Base-by-base conservation (phyloP, 1,140 invertebrate genomes). In the Scaptomyza pallida region DNA sequence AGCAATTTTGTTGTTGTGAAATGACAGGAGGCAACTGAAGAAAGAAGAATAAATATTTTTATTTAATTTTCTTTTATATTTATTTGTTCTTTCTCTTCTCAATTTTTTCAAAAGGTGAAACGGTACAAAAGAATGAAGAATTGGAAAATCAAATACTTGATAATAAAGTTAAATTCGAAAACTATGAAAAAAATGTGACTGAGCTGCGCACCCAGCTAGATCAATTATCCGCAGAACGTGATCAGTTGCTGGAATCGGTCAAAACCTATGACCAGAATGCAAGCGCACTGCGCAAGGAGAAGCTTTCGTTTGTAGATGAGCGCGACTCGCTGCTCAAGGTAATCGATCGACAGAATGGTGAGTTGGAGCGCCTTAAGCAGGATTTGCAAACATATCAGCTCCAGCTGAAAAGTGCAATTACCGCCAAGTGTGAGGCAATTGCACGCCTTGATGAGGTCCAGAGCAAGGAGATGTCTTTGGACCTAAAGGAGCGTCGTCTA, bases 371-470 rank as follows among this genome's bases (percentile, higher is more conserved):
- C 44, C 82, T 96, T 43, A 93, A 94, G 51, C 91, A 93, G 5
- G 95, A 95, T 89, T 78, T 95, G 62, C 89, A 92, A n/a, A 93
- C 93, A 2, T 90, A 95, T 30, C 92, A 94, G 9, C 92, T 93
- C 75, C 95, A 96, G 88, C 86, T 97, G 16, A 93, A 94, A 79
- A 74, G 91, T 48, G 95, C 95, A 35, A 93, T 96, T 60, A 92
- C 94, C 68, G 93, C 95, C 3, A 98, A 98, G 92, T 97, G 95
- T 92, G 95, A 97, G 92, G 96, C 96, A 5, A 89, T 98, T 19
- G 93, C 94, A 13, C 93, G 95, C 48, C 93, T 95, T 51, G 96
- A 97, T 92, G 97, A 97, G 92, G 92, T 97, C 15, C 93, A 95
- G 72, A 95, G 95, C 71, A 94, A 95, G 78, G 95, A 97, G 92